Conservation (phyloP, 2,113 vertebrate genomes). For the Protobothrops flavoviridis region DNA sequence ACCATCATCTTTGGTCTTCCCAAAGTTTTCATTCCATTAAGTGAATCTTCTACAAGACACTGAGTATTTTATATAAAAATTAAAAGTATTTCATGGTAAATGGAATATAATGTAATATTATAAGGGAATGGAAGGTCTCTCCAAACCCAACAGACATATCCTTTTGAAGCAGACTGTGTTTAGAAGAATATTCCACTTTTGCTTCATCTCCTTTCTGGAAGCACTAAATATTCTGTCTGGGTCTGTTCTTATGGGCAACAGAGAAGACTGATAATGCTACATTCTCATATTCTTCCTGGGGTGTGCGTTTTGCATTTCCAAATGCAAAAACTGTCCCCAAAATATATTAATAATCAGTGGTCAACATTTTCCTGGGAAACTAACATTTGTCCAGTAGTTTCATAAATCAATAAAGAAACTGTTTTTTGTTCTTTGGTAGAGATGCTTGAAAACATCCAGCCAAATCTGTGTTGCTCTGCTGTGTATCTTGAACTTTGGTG, state of each 20-base stretch:
- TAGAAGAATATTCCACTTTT: neutral
- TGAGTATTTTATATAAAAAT: neutral
- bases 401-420: neutral
- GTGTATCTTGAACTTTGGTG: neutral
- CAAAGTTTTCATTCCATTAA: neutral
- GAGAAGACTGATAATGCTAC: neutral
- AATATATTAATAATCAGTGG: neutral
- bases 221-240: neutral
- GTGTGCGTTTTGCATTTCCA: neutral
- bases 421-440: neutral
- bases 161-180: neutral
- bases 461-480: neutral
- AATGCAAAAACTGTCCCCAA: neutral
- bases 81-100: neutral
- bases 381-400: neutral
- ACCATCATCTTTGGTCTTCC: neutral
- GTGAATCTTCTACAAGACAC: neutral
- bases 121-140: neutral
- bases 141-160: neutral
- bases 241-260: neutral
- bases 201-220: neutral
- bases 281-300: neutral
- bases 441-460: neutral
- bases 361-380: neutral
- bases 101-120: neutral